Evolutionary conservation across 2,888 invertebrate species (phyloP), one percentile per base, ranked within the genome.

Genomic region (Patella pellucida): DNA sequence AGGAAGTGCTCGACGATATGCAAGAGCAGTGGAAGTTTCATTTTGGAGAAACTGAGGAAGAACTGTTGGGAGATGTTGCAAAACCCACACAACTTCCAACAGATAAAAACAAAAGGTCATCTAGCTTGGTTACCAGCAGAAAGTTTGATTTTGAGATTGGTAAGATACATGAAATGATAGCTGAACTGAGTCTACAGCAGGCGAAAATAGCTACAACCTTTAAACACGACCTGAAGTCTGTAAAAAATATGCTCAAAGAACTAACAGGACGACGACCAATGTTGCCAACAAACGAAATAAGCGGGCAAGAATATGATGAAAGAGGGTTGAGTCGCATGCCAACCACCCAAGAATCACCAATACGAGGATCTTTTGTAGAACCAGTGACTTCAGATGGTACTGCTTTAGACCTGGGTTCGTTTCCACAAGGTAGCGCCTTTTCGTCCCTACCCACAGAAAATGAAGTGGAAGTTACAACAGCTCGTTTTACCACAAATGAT

Each of bases 1-100:
- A 88, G 87, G 86, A 88, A 62, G 81, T 86, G 56, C 78, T 88
- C 14, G 87, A 88, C 78, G 84, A 86, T 1, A 76, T 86, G n/a
- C 78, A 81, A 76, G 85, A 85, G 71, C 79, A 78, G 41, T 88
- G 85, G 82, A 77, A 82, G 52, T 75, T 79, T 68, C 82, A 83
- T 74, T 85, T 85, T 81, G 86, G 86, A 41, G 78, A 78, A 12
- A 79, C 76, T 4, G 80, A 78, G 16, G 79, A 76, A 19, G 50
- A 12, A 56, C 14, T 23, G 27, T 52, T n/a, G 78, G 51, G 27
- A 71, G 72, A 79, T 78, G 72, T 69, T 80, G 79, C 79, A 81
- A 71, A 79, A 81, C 67, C 76, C 80, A 5, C 69, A 69, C 41
- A 75, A 75, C 51, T 76, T 77, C 12, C 79, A 78, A 67, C 27